Conservation (phyloP, 30 jellyfish, hydroid and myxozoan genomes). For the Turritopsis dohrnii region DNA sequence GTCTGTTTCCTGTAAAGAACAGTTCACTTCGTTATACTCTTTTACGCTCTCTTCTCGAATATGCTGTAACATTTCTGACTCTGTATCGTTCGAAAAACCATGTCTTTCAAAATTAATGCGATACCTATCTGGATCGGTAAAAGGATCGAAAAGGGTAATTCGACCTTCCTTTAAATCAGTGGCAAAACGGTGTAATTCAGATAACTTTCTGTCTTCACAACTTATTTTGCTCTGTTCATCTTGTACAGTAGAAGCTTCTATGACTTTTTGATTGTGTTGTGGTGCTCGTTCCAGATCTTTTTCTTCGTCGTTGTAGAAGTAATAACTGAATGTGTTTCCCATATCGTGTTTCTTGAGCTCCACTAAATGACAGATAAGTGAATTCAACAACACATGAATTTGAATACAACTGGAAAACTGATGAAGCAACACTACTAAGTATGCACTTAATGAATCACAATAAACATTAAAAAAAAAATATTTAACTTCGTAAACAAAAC, state of each 20-base stretch:
- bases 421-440: background rate
- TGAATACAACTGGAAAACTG: background rate
- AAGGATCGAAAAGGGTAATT: background rate
- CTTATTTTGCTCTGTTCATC: background rate
- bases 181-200: too few species aligned
- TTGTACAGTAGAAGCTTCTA: background rate
- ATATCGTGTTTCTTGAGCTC: background rate
- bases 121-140: background rate
- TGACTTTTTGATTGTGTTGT: background rate
- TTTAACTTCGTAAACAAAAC: background rate
- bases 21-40: background rate
- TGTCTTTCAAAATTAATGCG: background rate
- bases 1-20: background rate
- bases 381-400: background rate
- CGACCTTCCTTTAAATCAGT: too few species aligned
- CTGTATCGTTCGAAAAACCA: background rate
- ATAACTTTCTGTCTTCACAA: background rate
- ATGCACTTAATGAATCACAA: too few species aligned
- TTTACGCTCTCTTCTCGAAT: background rate
- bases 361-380: background rate
- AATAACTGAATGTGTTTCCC: background rate
- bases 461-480: background rate
- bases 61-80: background rate
- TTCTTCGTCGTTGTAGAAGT: background rate
- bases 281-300: background rate